Evolutionary conservation across 2,888 invertebrate species (phyloP), one percentile per base, ranked within the genome.

Genomic region (Drosophila parthenogenetica): DNA sequence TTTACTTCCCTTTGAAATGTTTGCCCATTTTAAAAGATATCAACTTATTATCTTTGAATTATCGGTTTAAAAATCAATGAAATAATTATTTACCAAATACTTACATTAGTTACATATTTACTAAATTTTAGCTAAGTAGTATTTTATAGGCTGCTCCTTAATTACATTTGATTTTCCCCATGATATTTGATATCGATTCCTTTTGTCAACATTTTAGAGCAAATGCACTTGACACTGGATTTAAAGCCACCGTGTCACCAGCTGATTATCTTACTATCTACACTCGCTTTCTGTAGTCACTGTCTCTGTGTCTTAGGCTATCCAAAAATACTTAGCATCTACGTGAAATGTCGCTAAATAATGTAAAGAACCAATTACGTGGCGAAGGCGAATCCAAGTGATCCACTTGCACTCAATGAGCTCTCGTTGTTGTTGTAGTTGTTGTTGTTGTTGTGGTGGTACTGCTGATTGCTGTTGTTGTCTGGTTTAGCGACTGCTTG

Each of bases 261-360:
- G n/a, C 51, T 35, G 35, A 35, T 35, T 35, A 35, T 35, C 35
- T 35, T 35, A 13, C 35, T 17, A 22, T 40, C 53, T 11, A 37
- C 35, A 8, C 32, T 25, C 3, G 16, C 37, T 40, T 7, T 29
- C 13, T 17, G 0, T 49, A 22, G 35, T 22, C 29, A 1, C 13
- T 51, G 10, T 35, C 39, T 37, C 32, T 43, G 46, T 43, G 46
- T 42, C 51, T 29, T 45, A 29, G 55, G 73, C 73, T 77, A 76
- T 76, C 61, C 14, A 73, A 76, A 73, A 77, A 76, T 76, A 77
- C 75, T 76, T 76, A 73, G 77, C 75, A 77, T 64, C 75, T 49
- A 69, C 77, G 62, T 76, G 77, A 79, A 73, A 69, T 65, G 70
- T 77, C 68, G 64, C 70, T 71, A 62, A 73, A 69, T 73, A 70